Base-by-base conservation (phyloP, 2,113 vertebrate species). In the Columba livia region DNA sequence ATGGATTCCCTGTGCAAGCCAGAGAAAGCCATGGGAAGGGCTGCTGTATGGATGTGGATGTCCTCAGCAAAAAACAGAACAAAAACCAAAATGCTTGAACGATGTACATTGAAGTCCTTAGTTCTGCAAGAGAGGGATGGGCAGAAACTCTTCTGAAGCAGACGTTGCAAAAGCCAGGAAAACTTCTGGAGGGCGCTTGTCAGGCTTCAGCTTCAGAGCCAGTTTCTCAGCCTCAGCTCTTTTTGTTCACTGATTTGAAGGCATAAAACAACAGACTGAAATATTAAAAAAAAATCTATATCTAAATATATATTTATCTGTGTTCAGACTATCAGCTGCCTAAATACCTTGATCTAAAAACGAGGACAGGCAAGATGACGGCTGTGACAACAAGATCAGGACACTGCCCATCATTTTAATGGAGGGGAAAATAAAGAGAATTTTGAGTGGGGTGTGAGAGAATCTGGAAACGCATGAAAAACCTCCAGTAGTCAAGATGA, bases 131-230 rank as follows among this genome's bases (percentile, higher is more conserved):
- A 57, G 48, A 81, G 51, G 72, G 38, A 40, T 48, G 73, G 79
- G 82, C 61, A 93, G 90, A 72, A 89, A 96, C 57, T 67, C 62
- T 83, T 64, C 72, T 58, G 64, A 75, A 86, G 50, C 17, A 94
- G 51, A 44, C 9, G 11, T 1, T 53, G 85, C 40, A 83, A 61
- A 91, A 92, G 15, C 5, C 65, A 72, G 57, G n/a, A 7, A 42
- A 89, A 60, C 20, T 24, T 19, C 38, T 19, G 65, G 66, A 50
- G n/a, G 74, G 26, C 25, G 64, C 42, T 44, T 17, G 42, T 44
- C 42, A 17, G 42, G 42, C 42, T 44, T 44, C 42, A 44, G 42
- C 31, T 62, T 50, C 47, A 29, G 67, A 54, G 70, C 18, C 53
- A 14, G 47, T 3, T 92, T 78, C 81, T 48, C 81, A 87, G 69